These are phyloP conservation scores for Platysternon megacephalum DNA, from an alignment of 2,113 vertebrate species.

Conservation along the genomic window DNA sequence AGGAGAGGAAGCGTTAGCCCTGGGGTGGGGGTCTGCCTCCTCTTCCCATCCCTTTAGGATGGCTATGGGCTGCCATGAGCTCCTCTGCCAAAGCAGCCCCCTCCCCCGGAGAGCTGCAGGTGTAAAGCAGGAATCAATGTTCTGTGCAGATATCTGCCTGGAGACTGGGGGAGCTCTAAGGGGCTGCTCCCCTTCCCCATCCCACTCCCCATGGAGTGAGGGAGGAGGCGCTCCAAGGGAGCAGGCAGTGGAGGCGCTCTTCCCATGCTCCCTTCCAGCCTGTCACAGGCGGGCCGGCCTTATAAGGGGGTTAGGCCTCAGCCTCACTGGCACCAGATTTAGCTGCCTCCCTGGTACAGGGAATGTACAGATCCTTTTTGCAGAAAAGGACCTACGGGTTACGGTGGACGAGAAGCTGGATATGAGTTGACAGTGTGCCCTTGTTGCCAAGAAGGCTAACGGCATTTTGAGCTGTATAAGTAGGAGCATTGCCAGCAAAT, in stretches of 20 bases:
- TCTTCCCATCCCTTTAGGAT: too few species aligned
- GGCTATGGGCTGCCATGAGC: too few species aligned
- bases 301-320: neutral
- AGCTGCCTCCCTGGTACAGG: too few species aligned
- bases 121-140: neutral
- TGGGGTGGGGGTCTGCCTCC: too few species aligned
- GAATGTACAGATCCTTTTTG: neutral
- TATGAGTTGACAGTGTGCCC: too few species aligned
- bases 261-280: neutral
- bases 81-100: too few species aligned
- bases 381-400: too few species aligned
- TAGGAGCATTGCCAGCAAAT: too few species aligned
- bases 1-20: too few species aligned
- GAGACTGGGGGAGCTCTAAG: neutral
- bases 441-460: too few species aligned
- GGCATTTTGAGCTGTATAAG: too few species aligned
- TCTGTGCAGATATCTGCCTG: neutral
- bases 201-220: neutral
- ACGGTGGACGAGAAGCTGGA: too few species aligned
- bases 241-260: neutral
- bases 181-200: neutral
- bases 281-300: neutral
- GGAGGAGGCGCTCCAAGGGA: neutral
- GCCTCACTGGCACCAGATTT: neutral
- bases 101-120: neutral